Evolutionary conservation across 2,888 invertebrate genomes (phyloP), one percentile per base, ranked within the genome.

Genomic region (Bembecia ichneumoniformis): DNA sequence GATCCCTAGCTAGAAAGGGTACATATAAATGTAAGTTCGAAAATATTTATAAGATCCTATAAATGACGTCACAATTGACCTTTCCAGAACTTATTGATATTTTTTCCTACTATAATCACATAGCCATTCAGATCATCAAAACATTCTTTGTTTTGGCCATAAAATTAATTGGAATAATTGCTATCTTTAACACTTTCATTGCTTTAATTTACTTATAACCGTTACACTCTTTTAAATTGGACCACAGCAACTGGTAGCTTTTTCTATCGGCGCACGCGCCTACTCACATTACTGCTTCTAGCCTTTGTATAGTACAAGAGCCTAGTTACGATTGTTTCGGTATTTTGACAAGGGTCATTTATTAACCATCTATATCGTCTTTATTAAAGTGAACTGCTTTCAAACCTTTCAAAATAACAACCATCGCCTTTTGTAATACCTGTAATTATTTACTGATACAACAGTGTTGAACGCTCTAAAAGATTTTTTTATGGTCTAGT

Each of bases 291-390:
- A 76, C 73, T 53, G 62, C 57, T 59, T 55, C 59, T 56, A 68
- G 43, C 79, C 74, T 73, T 87, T 86, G 82, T 86, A 74, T 74
- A 61, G 60, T 66, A 86, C 82, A 83, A 86, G 78, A 77, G 76
- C 59, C 77, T 82, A 81, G 86, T 87, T 83, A 87, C 77, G 63
- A 78, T 77, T 82, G 83, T 87, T 77, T 76, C 74, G 65, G 71
- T 75, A 75, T 83, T 84, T 84, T 83, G 84, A 86, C 86, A 84
- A 80, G 73, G 56, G 67, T 74, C 69, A 87, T 84, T 86, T 87
- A 79, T 86, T 77, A 83, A 66, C 62, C 62, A 68, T 77, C 73
- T 74, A 66, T 64, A 59, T 63, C 56, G 59, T 53, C 62, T 67
- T 73, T 75, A 79, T 76, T 74, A 73, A 71, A 66, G 67, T 72